Conservation (phyloP, 2,797 vertebrate genomes). For the Champsocephalus gunnari region DNA sequence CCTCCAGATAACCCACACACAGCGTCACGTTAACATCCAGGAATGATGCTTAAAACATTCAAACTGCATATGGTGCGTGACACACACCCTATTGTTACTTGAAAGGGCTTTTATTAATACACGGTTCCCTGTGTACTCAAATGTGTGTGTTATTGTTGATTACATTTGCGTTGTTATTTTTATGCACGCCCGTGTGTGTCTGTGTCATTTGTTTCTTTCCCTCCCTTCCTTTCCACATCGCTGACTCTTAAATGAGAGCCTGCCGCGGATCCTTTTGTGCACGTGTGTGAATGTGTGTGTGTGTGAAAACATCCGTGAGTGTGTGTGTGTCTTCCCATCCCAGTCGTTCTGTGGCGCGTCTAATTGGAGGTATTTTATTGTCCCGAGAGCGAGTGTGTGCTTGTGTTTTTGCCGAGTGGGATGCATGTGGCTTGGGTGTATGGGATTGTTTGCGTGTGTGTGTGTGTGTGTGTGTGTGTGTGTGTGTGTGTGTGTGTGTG, state of each 20-base stretch:
- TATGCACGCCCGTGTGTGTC: conserved; percentile 41
- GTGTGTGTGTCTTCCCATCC: conserved; percentile 60
- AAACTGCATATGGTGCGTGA: conserved; percentile 18
- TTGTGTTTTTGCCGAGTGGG: conserved; percentile 36
- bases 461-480: conserved; percentile 11
- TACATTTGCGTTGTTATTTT: conserved; percentile 44
- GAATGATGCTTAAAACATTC: neutral
- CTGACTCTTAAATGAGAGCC: conserved; percentile 74
- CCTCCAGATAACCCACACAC: conserved; percentile 37
- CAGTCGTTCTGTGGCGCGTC: conserved; percentile 67
- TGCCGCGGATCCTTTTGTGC: conserved; percentile 50
- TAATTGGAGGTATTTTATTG: conserved; percentile 78
- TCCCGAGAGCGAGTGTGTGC: conserved; percentile 48
- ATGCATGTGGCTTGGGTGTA: conserved; percentile 20
- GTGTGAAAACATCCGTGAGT: conserved; percentile 13
- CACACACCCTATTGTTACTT: conserved; percentile 10
- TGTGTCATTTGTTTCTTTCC: conserved; percentile 67
- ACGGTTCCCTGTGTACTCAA: neutral
- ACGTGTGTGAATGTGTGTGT: conserved; percentile 10
- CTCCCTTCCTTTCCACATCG: conserved; percentile 69
- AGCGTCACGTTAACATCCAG: neutral
- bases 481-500: neutral
- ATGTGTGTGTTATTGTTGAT: conserved; percentile 8
- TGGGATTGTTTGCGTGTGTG: neutral
- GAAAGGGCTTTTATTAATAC: conserved; percentile 21